These are phyloP conservation scores for Danio tinwini DNA, from an alignment of 2,797 vertebrate species.

Conservation along the genomic window DNA sequence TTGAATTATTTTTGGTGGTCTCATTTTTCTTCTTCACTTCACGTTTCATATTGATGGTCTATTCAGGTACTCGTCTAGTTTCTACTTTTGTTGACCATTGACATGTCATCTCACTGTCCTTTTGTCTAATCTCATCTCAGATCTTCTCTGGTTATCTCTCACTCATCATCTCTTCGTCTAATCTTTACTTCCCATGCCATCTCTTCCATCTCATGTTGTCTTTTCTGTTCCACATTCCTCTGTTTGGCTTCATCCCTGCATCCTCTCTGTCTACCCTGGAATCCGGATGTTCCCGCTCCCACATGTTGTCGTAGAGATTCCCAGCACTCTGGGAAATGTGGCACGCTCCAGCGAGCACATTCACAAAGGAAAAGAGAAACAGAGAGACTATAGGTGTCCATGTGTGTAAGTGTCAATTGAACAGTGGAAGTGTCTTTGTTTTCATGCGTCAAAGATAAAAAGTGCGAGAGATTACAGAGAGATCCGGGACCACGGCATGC, in stretches of 20 bases:
- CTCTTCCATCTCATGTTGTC: background rate
- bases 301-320: constrained; percentile 57
- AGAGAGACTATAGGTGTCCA: constrained; percentile 43
- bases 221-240: constrained; percentile 26
- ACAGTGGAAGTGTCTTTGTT: constrained; percentile 39
- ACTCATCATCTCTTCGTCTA: background rate
- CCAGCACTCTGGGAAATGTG: constrained; percentile 53
- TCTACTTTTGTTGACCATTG: background rate
- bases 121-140: background rate
- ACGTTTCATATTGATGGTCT: background rate
- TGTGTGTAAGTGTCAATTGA: constrained; percentile 30
- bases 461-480: constrained; percentile 51
- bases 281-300: constrained; percentile 45
- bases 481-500: constrained; percentile 46
- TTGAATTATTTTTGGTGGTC: background rate
- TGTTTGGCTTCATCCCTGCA: constrained; percentile 27
- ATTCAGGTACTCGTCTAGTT: background rate
- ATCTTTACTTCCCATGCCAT: background rate
- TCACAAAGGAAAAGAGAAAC: constrained; percentile 44
- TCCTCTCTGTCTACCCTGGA: constrained; percentile 30
- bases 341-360: constrained; percentile 49
- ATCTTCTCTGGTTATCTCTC: background rate
- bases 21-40: background rate
- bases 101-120: background rate
- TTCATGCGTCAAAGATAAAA: constrained; percentile 31